Base-by-base conservation (phyloP, 2,797 vertebrate species). In the Anolis apletophallus region DNA sequence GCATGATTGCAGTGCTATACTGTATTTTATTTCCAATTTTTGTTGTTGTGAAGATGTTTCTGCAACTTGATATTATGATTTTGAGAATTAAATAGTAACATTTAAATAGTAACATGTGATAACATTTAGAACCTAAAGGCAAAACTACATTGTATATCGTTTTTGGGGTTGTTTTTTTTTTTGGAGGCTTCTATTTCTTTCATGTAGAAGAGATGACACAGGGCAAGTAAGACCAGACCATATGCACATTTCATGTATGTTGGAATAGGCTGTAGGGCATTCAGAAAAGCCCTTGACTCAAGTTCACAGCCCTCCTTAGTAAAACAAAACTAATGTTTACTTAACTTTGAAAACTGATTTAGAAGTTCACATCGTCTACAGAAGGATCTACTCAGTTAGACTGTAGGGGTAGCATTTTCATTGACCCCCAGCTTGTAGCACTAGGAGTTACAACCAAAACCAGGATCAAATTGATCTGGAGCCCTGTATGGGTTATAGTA, bases 271-370 rank as follows among this genome's bases (percentile, higher is more conserved):
- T 86, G 68, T 29, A 77, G 26, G 67, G 34, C n/a, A 85, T 72
- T 79, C 34, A 67, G 57, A 19, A 67, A 77, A 88, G 67, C 79
- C 80, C 86, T 46, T 50, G 16, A 52, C 71, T 71, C 34, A 69
- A 77, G 34, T 74, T 77, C 26, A 55, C 64, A 87, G 55, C 29
- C 34, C 77, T 80, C 73, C 72, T 54, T 81, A 73, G 50, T 40
- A 80, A 55, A 80, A 84, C 46, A 87, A 64, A 81, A 84, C 34
- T n/a, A 19, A 59, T 75, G 54, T 88, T 55, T 68, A 12, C 16
- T 12, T 21, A 54, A 64, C 61, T 89, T 32, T 80, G 36, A 55
- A 36, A n/a, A 10, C 55, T n/a, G 74, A 78, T 82, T 87, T 81
- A 46, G n/a, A 87, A 72, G 59, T 76, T 87, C 57, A 50, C 8